phyloP scores from a whole-genome alignment of 2,888 invertebrate species.

The Melinaea menophilus region DNA sequence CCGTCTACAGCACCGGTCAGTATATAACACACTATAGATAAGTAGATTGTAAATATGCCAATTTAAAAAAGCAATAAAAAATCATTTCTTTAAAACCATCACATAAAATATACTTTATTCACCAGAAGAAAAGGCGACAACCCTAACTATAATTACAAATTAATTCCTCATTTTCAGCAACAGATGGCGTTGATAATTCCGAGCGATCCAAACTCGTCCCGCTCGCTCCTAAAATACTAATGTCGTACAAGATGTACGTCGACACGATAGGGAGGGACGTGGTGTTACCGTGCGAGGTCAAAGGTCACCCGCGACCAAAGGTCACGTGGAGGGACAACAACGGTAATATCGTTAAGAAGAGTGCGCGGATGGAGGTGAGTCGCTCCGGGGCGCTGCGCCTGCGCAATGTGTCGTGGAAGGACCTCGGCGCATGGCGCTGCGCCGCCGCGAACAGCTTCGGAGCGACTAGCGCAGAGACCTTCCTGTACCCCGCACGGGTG shows the following conservation, averaged over 20 bases:
- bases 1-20: conserved; percentile 71
- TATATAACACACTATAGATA: not conserved
- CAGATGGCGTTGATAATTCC: conserved; percentile 51
- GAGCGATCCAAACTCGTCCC: conserved; percentile 68
- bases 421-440: conserved; percentile 91
- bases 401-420: conserved; percentile 82
- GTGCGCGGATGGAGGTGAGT: conserved; percentile 74
- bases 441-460: conserved; percentile 82
- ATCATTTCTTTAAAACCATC: too few species aligned
- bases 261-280: conserved; percentile 80
- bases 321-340: conserved; percentile 81
- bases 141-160: too few species aligned
- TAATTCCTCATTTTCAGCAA: conserved; percentile 29
- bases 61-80: too few species aligned
- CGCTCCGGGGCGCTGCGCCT: conserved; percentile 84
- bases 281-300: conserved; percentile 83
- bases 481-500: conserved; percentile 84
- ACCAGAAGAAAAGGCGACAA: too few species aligned
- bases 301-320: conserved; percentile 81
- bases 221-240: conserved; percentile 72
- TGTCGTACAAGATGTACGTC: conserved; percentile 75
- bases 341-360: conserved; percentile 71
- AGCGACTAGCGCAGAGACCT: conserved; percentile 80
- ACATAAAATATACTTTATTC: not conserved
- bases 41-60: too few species aligned